A percentile compares a stretch with the other conserved stretches of the same genome.
Evolutionary conservation across 2,888 invertebrate genomes (phyloP).

Genomic region (Archaeoteleia sp.): DNA sequence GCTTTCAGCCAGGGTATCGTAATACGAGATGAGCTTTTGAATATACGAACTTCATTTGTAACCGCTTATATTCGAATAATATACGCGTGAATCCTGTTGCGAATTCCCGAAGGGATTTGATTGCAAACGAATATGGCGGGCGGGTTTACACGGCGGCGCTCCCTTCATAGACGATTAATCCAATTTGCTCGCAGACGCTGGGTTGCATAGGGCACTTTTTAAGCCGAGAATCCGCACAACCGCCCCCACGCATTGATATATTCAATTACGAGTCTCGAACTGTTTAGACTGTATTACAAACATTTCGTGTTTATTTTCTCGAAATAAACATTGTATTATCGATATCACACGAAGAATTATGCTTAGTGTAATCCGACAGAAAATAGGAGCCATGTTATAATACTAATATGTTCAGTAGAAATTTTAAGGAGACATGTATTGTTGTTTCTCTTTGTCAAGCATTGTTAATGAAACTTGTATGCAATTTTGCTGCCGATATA

Average conservation of each 20-base stretch:
- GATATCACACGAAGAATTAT: too few species aligned
- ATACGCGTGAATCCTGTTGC: conserved; percentile 44
- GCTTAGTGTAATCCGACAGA: too few species aligned
- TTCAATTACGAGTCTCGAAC: conserved; percentile 66
- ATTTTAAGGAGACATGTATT: too few species aligned
- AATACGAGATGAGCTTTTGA: conserved; percentile 33
- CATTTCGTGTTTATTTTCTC: conserved; percentile 42
- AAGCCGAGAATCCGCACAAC: conserved; percentile 74
- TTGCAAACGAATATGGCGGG: conserved; percentile 63
- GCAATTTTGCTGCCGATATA: too few species aligned
- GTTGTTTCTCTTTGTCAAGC: too few species aligned
- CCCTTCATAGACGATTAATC: conserved; percentile 75
- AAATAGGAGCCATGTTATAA: too few species aligned
- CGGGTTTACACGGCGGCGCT: conserved; percentile 59
- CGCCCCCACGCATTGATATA: conserved; percentile 71
- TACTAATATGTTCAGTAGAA: too few species aligned
- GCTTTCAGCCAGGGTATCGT: background rate
- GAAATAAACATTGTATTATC: conserved; percentile 50
- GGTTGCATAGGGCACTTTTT: conserved; percentile 57
- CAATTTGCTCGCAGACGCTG: conserved; percentile 73
- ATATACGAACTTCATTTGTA: conserved; percentile 46
- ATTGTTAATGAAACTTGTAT: too few species aligned
- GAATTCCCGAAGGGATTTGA: conserved; percentile 66
- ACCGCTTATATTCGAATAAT: conserved; percentile 43
- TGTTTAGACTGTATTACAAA: conserved; percentile 38